These are phyloP conservation scores for Sorex araneus DNA, from an alignment of 2,113 vertebrate species.

Conservation along the genomic window DNA sequence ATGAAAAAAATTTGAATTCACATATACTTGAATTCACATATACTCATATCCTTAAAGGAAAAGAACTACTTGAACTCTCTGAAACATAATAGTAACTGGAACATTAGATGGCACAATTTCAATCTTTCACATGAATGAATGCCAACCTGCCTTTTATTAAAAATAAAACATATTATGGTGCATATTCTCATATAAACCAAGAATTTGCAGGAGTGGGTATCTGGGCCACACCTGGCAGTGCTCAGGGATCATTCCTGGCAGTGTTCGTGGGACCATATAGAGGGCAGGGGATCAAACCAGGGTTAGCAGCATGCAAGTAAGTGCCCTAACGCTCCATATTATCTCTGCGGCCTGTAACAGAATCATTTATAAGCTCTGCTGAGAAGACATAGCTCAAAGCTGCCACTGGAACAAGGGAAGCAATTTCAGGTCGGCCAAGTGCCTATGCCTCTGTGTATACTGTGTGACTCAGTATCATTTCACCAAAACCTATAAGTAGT, in stretches of 20 bases:
- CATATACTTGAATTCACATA: neutral
- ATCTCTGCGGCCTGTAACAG: neutral
- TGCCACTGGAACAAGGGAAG: neutral
- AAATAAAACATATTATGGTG: constrained; percentile 36
- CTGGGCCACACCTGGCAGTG: no score
- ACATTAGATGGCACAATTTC: constrained; percentile 1
- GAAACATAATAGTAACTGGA: constrained; percentile 33
- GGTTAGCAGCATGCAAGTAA: no score
- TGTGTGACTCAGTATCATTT: neutral
- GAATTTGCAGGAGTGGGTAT: neutral
- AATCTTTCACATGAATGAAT: constrained; percentile 21
- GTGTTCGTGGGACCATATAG: no score
- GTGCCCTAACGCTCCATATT: neutral
- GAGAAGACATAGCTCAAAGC: neutral
- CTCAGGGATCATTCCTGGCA: no score
- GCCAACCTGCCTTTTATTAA: constrained; percentile 31
- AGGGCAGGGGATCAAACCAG: no score
- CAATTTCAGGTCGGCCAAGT: fast-evolving
- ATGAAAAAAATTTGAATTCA: constrained; percentile 31
- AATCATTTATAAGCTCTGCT: neutral
- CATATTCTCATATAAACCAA: neutral
- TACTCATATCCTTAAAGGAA: no score
- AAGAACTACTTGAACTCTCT: constrained; percentile 37
- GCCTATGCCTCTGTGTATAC: neutral
- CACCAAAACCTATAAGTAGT: neutral